A percentile compares a stretch with the other conserved stretches of the same genome.
phyloP scores from a whole-genome alignment of 2,113 vertebrate species.

The Chitala chitala region DNA sequence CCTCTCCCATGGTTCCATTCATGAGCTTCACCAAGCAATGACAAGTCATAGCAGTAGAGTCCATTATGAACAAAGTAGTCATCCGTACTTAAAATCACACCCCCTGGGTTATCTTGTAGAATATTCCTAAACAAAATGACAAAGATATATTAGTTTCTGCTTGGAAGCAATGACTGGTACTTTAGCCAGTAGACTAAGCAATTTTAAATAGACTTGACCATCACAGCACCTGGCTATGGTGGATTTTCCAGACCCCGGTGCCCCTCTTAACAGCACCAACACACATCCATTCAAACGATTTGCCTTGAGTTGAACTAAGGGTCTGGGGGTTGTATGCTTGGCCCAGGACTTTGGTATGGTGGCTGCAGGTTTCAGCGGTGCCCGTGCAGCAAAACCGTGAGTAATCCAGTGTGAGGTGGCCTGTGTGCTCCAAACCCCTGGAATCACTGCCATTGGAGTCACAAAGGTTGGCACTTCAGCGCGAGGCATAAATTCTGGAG shows the following conservation, averaged over 20 bases:
- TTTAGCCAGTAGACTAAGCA: background rate
- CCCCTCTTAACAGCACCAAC: constrained; percentile 86
- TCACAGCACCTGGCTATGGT: constrained; percentile 79
- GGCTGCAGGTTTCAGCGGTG: constrained; percentile 54
- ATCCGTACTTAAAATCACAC: constrained; percentile 82
- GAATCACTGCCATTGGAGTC: constrained; percentile 65
- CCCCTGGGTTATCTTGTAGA: constrained; percentile 76
- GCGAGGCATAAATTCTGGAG: constrained; percentile 66
- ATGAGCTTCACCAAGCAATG: constrained; percentile 77
- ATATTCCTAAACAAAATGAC: constrained; percentile 63
- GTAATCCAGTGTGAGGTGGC: constrained; percentile 41
- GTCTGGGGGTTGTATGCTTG: constrained; percentile 42
- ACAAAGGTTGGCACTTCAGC: constrained; percentile 66
- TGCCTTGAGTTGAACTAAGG: constrained; percentile 54
- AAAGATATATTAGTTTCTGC: background rate
- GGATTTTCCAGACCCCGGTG: constrained; percentile 93
- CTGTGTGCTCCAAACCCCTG: constrained; percentile 57
- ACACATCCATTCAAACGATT: constrained; percentile 70
- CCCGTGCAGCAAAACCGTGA: constrained; percentile 41
- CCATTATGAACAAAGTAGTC: constrained; percentile 79
- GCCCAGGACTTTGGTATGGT: constrained; percentile 68
- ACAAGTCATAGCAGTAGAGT: constrained; percentile 71
- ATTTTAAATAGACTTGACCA: background rate
- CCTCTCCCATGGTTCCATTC: constrained; percentile 89
- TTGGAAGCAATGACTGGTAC: background rate